phyloP scores from a whole-genome alignment of 1,140 invertebrate species.

The Atta colombica region DNA sequence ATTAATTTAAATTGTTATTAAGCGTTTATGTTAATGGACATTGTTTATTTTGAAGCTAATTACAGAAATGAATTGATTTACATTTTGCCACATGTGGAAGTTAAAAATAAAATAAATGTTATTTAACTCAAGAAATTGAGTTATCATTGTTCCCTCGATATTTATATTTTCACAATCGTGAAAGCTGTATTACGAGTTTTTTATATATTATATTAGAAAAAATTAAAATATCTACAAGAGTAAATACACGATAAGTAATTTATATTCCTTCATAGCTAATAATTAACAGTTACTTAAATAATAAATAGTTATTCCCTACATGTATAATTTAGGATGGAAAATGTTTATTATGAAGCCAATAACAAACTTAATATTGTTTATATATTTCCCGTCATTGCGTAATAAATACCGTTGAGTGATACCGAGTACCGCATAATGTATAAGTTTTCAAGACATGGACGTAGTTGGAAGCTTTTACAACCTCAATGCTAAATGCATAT shows the following conservation, averaged over 20 bases:
- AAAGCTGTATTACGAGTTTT: not conserved
- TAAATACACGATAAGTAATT: not conserved
- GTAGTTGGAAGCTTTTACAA: conserved; percentile 37
- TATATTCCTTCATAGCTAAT: not conserved
- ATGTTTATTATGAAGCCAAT: not conserved
- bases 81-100: no score
- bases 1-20: no score
- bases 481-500: conserved; percentile 6
- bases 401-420: conserved; percentile 19
- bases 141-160: no score
- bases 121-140: no score
- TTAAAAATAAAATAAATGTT: no score
- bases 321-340: not conserved
- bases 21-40: no score
- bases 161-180: no score
- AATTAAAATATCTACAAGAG: not conserved
- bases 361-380: not conserved
- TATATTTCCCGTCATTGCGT: not conserved
- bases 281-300: not conserved
- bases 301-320: not conserved
- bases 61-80: no score
- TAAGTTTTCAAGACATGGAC: conserved; percentile 7
- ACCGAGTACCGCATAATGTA: not conserved
- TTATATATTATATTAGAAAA: not conserved
- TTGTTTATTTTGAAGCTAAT: no score